These are phyloP conservation scores for Bos javanicus DNA, from an alignment of 2,113 vertebrate genomes.

Conservation along the genomic window DNA sequence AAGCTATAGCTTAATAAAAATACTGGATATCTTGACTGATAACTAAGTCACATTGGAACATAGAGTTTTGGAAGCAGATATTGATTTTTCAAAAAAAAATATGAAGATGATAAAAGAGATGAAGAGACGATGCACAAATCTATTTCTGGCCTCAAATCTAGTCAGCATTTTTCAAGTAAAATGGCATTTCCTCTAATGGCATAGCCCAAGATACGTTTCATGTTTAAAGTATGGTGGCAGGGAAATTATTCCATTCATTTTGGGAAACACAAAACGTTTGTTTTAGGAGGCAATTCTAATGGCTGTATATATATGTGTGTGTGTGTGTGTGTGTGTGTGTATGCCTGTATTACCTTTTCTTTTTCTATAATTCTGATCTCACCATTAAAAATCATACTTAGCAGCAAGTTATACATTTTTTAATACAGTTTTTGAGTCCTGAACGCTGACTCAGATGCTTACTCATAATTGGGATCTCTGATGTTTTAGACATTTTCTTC, in stretches of 20 bases:
- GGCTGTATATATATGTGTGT: background rate
- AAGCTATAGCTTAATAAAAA: background rate
- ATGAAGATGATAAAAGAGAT: conserved; percentile 23
- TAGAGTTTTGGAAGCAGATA: conserved; percentile 25
- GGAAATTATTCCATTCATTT: background rate
- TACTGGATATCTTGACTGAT: background rate
- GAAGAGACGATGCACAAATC: background rate
- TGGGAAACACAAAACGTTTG: background rate
- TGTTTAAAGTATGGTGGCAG: background rate
- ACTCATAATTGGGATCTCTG: background rate
- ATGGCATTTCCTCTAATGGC: background rate
- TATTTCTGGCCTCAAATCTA: conserved; percentile 3
- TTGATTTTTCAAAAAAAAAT: conserved; percentile 17
- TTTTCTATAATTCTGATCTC: background rate
- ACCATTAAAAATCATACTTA: background rate
- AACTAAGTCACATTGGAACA: background rate
- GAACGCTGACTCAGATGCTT: background rate
- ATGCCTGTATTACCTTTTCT: background rate
- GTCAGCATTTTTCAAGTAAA: conserved; percentile 31
- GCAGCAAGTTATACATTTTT: background rate
- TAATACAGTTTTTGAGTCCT: background rate
- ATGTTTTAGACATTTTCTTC: background rate
- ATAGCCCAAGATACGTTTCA: background rate
- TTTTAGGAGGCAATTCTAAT: background rate
- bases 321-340: background rate